Evolutionary conservation across 2,113 vertebrate species (phyloP).

Genomic region (Eurystomus gularis): DNA sequence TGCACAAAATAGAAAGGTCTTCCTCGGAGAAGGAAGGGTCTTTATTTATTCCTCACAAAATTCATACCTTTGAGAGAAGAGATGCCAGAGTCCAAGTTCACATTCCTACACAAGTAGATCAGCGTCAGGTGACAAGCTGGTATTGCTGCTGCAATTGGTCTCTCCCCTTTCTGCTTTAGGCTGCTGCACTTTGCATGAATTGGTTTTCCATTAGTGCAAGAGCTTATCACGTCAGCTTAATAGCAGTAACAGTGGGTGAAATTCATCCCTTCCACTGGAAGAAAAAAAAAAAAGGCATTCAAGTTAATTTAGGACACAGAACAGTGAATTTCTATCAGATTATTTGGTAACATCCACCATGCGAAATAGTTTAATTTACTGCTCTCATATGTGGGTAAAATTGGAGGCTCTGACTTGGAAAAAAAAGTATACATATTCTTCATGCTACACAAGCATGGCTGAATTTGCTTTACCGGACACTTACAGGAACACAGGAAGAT

Average conservation of each 20-base stretch:
- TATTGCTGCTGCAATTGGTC: not conserved
- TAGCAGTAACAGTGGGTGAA: not conserved
- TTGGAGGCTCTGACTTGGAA: not conserved
- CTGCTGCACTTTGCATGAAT: not conserved
- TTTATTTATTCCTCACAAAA: not conserved
- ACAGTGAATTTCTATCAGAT: not conserved
- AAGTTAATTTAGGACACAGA: not conserved
- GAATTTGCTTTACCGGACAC: not conserved
- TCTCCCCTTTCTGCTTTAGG: not conserved
- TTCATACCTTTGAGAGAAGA: not conserved
- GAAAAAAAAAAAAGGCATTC: not conserved
- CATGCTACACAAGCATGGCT: not conserved
- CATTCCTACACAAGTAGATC: not conserved
- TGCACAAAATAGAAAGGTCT: not conserved
- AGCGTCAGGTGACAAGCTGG: not conserved
- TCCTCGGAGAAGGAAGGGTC: not conserved
- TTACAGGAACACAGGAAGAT: not conserved
- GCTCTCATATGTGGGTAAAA: not conserved
- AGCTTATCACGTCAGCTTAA: not conserved
- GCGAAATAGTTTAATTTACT: not conserved
- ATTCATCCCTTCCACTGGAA: not conserved
- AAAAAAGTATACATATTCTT: not conserved
- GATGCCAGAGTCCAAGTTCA: not conserved
- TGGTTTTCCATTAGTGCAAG: not conserved
- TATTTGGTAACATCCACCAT: not conserved